Base-by-base conservation (phyloP, 1,140 invertebrate genomes). In the Drosophila sturtevanti region DNA sequence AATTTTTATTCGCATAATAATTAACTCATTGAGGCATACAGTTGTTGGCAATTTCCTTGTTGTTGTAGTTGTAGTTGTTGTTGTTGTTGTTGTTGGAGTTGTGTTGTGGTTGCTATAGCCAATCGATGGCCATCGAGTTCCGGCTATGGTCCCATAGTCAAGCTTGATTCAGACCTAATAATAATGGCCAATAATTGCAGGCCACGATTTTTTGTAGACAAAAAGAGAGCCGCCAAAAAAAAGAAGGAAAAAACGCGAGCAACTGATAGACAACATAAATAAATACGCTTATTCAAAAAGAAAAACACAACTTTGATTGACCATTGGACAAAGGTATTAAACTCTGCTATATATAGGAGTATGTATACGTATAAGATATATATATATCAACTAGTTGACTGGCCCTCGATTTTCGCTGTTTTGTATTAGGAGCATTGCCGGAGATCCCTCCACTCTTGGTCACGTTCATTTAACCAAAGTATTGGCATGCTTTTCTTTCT, bases 181-280 rank as follows among this genome's bases (percentile, higher is more conserved):
- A 80, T 86, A 86, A 86, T 86, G 75, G 82, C 75, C 74, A 86
- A 86, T 86, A 86, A 86, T 86, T 86, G 77, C 82, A 76, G 70
- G 75, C 82, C 84, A 86, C 81, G 79, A 87, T 86, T 87, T 86
- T 77, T 79, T 69, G 16, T 14, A n/a, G 2, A 41, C 38, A 44
- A 81, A 80, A 68, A 66, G 62, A 63, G 35, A 63, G 54, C 60
- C 22, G 51, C 48, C 51, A 58, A 31, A 34, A 24, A 24, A 24
- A 24, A 2, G 4, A 24, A 0, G 54, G 14, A 55, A 48, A 63
- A 61, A 41, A 59, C 61, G 41, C 62, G 63, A 72, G 68, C 59
- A 48, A 64, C 38, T 34, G 66, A 68, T 62, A 59, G 64, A 35
- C 44, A 59, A 72, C 56, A 73, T 64, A 70, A 86, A 87, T 81